phyloP scores from a whole-genome alignment of 2,797 vertebrate genomes.

The Synaphobranchus kaupii region DNA sequence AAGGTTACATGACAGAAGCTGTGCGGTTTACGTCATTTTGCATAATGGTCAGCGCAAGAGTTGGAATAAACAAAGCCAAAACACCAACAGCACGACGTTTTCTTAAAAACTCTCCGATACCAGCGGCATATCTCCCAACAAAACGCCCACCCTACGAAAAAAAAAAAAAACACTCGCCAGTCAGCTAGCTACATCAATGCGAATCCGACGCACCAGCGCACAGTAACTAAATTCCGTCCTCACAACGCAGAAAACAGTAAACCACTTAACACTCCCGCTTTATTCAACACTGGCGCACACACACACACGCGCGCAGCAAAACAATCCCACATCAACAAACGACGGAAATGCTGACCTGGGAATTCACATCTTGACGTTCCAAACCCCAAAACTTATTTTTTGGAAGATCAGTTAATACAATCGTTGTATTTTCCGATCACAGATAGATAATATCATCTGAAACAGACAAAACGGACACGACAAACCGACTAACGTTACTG shows the following conservation, averaged over 20 bases:
- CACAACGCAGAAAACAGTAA: neutral
- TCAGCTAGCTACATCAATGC: constrained; percentile 20
- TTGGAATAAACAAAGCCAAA: constrained; percentile 25
- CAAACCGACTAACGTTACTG: neutral
- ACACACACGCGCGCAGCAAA: constrained; percentile 26
- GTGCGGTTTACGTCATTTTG: constrained; percentile 24
- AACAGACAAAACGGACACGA: constrained; percentile 12
- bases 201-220: neutral
- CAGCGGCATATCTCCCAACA: constrained; percentile 35
- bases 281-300: constrained; percentile 13
- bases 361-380: constrained; percentile 6
- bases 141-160: constrained; percentile 46
- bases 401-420: neutral
- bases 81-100: constrained; percentile 25
- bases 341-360: constrained; percentile 34
- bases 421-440: neutral
- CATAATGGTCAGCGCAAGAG: constrained; percentile 1
- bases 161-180: constrained; percentile 38
- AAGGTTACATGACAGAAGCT: constrained; percentile 23
- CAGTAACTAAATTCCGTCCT: neutral
- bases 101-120: constrained; percentile 23
- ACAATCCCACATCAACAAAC: constrained; percentile 30
- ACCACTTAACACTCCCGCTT: neutral
- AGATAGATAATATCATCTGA: neutral
- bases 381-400: constrained; percentile 9